Base-by-base conservation (phyloP, 2,797 vertebrate species). In the Sebastes trivittatus region DNA sequence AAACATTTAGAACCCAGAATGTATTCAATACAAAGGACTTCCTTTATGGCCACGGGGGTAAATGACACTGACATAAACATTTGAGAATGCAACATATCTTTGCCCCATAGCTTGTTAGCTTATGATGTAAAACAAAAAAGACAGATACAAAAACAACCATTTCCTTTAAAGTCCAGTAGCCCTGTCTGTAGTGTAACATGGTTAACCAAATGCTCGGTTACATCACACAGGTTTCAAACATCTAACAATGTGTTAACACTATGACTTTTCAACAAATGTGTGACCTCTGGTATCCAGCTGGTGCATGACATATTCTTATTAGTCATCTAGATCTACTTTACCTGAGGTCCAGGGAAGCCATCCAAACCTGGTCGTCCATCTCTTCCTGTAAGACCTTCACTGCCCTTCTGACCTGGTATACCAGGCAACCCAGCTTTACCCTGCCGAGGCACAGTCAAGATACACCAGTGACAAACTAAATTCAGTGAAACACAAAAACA, bases 301-400 rank as follows among this genome's bases (percentile, higher is more conserved):
- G 10, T 30, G 18, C 7, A 34, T 22, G 11, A 52, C 4, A 22
- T 27, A 56, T 25, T 56, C 5, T 11, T 10, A n/a, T 77, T 34
- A 62, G 30, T 78, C 8, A 27, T 68, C 1, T 9, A 34, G 29
- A 16, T 49, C 2, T 58, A 16, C 70, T 86, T 75, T 90, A 99
- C 98, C 95, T 95, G 95, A 7, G 96, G 95, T 81, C 98, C 98
- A 0, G 95, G 95, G 54, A 96, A 95, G 10, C 98, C 98, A 2
- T 97, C 96, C 89, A 97, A 77, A 10, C 98, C 98, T 0, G 97
- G 95, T 2, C 89, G 96, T 2, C 98, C 98, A 0, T 97, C 97
- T 75, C 79, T 66, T 1, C 98, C 98, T 91, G 76, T 55, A 36
- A 64, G 18, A 23, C 96, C 96, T 18, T 1, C 94, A 55, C 14